Percentiles rank a stretch among this genome's conserved stretches.
Evolutionary conservation across 2,797 vertebrate species (phyloP).

Genomic region (Selene dorsalis): DNA sequence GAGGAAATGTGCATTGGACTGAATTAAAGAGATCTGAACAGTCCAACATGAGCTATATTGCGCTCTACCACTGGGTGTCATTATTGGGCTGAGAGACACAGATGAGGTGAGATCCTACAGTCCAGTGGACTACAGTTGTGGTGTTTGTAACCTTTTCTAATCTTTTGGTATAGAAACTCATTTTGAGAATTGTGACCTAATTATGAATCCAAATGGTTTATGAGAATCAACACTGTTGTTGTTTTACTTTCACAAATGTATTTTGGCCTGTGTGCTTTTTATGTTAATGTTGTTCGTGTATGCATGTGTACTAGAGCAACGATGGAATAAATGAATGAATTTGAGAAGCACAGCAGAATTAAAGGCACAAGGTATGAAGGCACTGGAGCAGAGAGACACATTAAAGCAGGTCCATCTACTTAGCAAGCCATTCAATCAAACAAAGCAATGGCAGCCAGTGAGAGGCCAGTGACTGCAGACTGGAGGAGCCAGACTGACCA

Average conservation of each 20-base stretch:
- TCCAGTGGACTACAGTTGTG: slow-evolving; percentile 1
- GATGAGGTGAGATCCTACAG: background rate
- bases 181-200: background rate
- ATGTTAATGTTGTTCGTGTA: background rate
- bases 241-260: slow-evolving; percentile 3
- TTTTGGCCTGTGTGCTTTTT: slow-evolving; percentile 13
- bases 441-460: slow-evolving; percentile 73
- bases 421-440: slow-evolving; percentile 69
- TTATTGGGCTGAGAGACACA: slow-evolving; percentile 64
- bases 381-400: slow-evolving; percentile 51
- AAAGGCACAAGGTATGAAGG: slow-evolving; percentile 40
- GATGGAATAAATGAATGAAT: slow-evolving; percentile 10
- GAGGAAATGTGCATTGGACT: slow-evolving; percentile 29
- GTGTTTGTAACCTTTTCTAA: background rate
- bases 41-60: slow-evolving; percentile 30
- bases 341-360: slow-evolving; percentile 25
- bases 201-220: background rate
- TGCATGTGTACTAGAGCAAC: slow-evolving; percentile 4
- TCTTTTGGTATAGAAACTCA: background rate
- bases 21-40: slow-evolving; percentile 25
- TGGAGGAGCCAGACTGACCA: slow-evolving; percentile 78
- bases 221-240: slow-evolving; percentile 5
- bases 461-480: slow-evolving; percentile 75
- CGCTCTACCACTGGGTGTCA: slow-evolving; percentile 74
- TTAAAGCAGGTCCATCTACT: slow-evolving; percentile 69